Percentiles rank a stretch among this genome's conserved stretches.
phyloP scores from a whole-genome alignment of 2,797 vertebrate species.

The Myoxocephalus aenaeus region DNA sequence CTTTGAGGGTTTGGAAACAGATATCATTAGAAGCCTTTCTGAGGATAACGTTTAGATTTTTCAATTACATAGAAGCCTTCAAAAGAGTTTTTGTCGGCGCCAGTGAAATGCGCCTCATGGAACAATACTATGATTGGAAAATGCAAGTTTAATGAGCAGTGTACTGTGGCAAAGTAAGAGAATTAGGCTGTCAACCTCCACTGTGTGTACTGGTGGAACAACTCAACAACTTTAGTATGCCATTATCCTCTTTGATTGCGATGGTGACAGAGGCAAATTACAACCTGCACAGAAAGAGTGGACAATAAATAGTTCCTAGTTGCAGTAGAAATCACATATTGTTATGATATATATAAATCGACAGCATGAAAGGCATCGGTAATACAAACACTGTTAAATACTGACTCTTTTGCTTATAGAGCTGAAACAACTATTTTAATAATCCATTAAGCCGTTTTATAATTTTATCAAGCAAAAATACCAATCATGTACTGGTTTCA shows the following conservation, averaged over 20 bases:
- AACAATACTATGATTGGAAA: conserved; percentile 32
- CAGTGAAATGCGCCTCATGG: not conserved
- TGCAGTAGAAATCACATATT: not conserved
- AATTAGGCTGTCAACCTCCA: conserved; percentile 48
- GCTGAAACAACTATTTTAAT: not conserved
- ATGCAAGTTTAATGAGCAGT: conserved; percentile 42
- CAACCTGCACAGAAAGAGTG: conserved; percentile 53
- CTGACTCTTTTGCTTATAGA: too few relatives aligned
- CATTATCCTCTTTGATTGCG: conserved; percentile 64
- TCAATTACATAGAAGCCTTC: conserved; percentile 35
- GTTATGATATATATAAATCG: not conserved
- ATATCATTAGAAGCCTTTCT: conserved; percentile 15
- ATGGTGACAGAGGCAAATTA: conserved; percentile 71
- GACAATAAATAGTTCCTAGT: conserved; percentile 60
- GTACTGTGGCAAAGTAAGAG: conserved; percentile 17
- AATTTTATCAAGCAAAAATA: too few relatives aligned
- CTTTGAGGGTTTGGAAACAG: conserved; percentile 28
- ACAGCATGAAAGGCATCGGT: not conserved
- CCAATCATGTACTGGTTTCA: not conserved
- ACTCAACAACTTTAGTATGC: conserved; percentile 36
- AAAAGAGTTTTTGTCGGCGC: not conserved
- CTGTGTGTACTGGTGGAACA: conserved; percentile 34
- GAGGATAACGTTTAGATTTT: conserved; percentile 30
- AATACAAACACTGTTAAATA: not conserved
- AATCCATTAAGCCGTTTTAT: not conserved